These are phyloP conservation scores for Carettochelys insculpta DNA, from an alignment of 2,113 vertebrate genomes.

Conservation along the genomic window DNA sequence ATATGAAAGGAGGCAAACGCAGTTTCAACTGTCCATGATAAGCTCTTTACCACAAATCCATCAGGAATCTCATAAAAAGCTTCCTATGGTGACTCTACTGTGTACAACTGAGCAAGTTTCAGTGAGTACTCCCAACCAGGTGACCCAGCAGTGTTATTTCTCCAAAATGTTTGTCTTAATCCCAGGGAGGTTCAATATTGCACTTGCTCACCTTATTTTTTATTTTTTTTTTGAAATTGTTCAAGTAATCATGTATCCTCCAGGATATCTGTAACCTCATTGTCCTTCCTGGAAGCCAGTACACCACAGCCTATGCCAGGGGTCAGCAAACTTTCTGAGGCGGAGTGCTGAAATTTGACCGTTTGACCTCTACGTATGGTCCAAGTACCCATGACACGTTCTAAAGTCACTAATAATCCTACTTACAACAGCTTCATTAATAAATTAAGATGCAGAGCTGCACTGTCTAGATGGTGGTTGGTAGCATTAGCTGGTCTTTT, in stretches of 20 bases:
- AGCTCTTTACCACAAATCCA: not conserved
- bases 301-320: no score
- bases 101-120: not conserved
- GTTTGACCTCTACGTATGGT: no score
- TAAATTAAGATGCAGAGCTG: no score
- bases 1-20: not conserved
- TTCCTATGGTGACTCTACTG: not conserved
- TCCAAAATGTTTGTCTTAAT: not conserved
- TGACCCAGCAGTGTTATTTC: not conserved
- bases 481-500: no score
- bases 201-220: not conserved
- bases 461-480: no score
- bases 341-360: no score
- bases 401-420: no score
- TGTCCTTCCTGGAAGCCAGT: conserved; percentile 21
- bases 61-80: rapidly evolving
- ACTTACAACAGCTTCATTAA: no score
- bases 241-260: not conserved
- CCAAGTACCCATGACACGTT: no score
- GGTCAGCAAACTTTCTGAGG: no score
- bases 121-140: not conserved
- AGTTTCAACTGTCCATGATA: not conserved
- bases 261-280: conserved; percentile 19
- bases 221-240: conserved; percentile 2
- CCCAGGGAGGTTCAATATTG: not conserved